Base-by-base conservation (phyloP, 2,113 vertebrate genomes). In the Canis aureus region DNA sequence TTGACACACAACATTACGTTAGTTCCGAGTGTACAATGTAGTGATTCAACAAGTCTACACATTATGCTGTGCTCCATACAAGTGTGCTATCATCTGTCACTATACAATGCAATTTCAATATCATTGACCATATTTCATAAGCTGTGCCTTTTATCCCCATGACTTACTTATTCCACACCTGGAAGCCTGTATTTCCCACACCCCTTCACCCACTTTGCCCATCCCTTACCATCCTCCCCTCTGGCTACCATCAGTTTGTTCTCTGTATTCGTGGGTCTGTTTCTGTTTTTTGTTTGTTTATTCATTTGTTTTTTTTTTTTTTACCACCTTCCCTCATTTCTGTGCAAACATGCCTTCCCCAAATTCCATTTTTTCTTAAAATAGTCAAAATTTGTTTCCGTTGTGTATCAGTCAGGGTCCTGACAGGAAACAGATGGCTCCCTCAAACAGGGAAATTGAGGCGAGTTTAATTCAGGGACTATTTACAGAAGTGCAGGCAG, bases 351-450 rank as follows among this genome's bases (percentile, higher is more conserved):
- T 92, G 32, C 60, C 80, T 90, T 81, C 79, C 60, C 84, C 60
- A 60, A 84, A 87, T 92, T 96, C 69, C 92, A 84, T 49, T 84
- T 96, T 94, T 97, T 49, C 76, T 91, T 96, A 88, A 98, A 93
- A 80, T 94, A 95, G 17, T 74, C 71, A 16, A 91, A 94, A 80
- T 97, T 94, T 92, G 49, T 97, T 96, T 97, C 59, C 8, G 3
- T 71, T 93, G n/a, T 67, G 6, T 88, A 90, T 67, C 76, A 74
- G 29, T 84, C 86, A 91, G 92, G 57, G 60, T 93, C 81, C 85
- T 89, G 53, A 78, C 94, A 96, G 86, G 92, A 96, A 97, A 97
- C 84, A 96, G 94, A 85, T 95, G 95, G 81, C 80, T 94, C 57
- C 23, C 69, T 93, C 43, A 71, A 87, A 90, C 81, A 81, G 51